Evolutionary conservation across 2,888 invertebrate genomes (phyloP), one percentile per base, ranked within the genome.

Genomic region (Leucophora obtusa): DNA sequence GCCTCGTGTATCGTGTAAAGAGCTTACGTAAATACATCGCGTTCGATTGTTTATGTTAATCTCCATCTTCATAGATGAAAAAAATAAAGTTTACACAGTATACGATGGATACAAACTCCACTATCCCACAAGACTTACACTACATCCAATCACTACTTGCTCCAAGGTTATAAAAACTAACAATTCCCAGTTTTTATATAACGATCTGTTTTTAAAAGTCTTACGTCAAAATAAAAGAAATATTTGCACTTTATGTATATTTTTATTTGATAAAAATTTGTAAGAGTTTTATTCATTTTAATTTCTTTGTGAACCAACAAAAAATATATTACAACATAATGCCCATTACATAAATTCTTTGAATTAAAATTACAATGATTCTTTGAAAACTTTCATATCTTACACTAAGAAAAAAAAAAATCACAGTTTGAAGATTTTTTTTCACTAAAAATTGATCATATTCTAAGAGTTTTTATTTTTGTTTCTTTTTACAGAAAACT

Each of bases 211-310:
- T 38, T 38, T 38, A 38, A 38, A 11, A 38, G 38, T 38, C 38
- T 38, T 38, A 38, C 38, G 38, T 47, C 43, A 47, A 47, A 47
- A 14, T 2, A n/a, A 47, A 47, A 47, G n/a, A 4, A 47, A 47
- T 47, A n/a, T 47, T 47, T 47, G n/a, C 43, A n/a, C n/a, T 47
- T 47, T 47, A 47, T 47, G n/a, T 47, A n/a, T n/a, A 11, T 38
- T 38, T 47, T 47, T 47, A 47, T 14, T 47, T 47, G 43, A 47
- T 47, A 47, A 47, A 47, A 0, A n/a, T n/a, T 47, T 47, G 14
- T n/a, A 47, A 47, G 6, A 47, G 11, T n/a, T 47, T 47, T 47
- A 47, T 47, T 47, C 43, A 47, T 1, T 47, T 47, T 47, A 7
- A n/a, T n/a, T 47, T 14, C 43, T 47, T 47, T 47, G 43, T 47